Conservation (phyloP, 2,113 vertebrate genomes). For the Colinus virginianus region DNA sequence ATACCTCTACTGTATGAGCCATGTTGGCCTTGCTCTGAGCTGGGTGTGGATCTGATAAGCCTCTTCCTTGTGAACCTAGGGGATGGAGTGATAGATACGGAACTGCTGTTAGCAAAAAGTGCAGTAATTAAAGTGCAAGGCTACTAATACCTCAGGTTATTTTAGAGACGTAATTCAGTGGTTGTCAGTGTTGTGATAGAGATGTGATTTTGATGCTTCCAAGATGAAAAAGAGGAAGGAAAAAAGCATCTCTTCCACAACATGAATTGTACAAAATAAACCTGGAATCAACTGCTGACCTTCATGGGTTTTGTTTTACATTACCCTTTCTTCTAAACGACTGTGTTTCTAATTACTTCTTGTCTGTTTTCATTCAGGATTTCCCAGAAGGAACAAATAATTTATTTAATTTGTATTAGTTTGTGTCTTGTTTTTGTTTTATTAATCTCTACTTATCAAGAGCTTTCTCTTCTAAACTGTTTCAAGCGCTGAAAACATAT, state of each 20-base stretch:
- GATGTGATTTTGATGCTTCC: not conserved
- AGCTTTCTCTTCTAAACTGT: not conserved
- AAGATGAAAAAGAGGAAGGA: not conserved
- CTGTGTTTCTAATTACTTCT: not conserved
- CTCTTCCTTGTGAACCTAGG: not conserved
- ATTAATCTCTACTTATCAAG: not conserved
- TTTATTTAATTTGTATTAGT: not conserved
- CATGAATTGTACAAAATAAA: not conserved
- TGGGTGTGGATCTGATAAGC: not conserved
- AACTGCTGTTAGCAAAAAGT: not conserved
- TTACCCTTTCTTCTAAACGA: not conserved
- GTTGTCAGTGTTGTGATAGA: not conserved
- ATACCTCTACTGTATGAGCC: not conserved
- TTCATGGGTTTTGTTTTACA: not conserved
- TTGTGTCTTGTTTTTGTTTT: not conserved
- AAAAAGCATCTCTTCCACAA: not conserved
- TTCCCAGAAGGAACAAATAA: not conserved
- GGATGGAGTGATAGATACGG: not conserved
- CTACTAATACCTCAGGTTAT: not conserved
- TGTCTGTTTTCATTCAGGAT: not conserved
- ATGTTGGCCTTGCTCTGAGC: not conserved
- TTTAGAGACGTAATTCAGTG: not conserved
- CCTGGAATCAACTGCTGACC: not conserved
- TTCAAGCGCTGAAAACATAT: conserved; percentile 73
- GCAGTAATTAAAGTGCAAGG: not conserved